A percentile compares a stretch with the other conserved stretches of the same genome.
Conservation (phyloP, 2,113 vertebrate genomes). For the Pseudopipra pipra region DNA sequence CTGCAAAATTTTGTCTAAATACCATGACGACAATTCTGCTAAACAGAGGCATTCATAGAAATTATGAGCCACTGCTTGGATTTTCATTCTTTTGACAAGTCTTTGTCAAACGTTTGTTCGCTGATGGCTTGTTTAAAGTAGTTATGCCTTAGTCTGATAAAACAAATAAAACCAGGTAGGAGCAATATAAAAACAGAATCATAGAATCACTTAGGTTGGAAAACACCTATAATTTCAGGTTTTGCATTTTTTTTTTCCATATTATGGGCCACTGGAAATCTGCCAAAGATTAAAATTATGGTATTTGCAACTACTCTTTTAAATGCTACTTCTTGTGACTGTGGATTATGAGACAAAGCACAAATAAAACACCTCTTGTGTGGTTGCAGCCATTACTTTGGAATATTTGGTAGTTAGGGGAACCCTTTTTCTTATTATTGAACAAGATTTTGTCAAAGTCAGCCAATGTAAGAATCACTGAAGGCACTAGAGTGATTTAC, state of each 20-base stretch:
- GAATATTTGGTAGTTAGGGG: neutral
- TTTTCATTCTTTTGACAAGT: slow-evolving; percentile 33
- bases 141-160: neutral
- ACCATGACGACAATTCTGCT: neutral
- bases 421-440: neutral
- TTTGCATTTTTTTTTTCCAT: neutral
- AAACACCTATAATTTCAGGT: neutral
- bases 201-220: neutral
- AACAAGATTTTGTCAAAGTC: neutral
- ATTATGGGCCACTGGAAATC: neutral
- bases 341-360: neutral
- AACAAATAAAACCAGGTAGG: neutral
- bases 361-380: neutral
- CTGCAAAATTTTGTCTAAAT: slow-evolving; percentile 39
- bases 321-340: neutral
- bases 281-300: neutral
- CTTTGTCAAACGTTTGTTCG: neutral
- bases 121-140: slow-evolving; percentile 17
- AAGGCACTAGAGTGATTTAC: neutral
- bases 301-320: neutral
- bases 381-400: neutral
- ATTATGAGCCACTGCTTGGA: neutral
- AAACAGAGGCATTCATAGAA: neutral
- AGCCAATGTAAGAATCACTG: neutral
- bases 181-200: neutral